Base-by-base conservation (phyloP, 2,888 invertebrate species). In the Quadriops clusia region DNA sequence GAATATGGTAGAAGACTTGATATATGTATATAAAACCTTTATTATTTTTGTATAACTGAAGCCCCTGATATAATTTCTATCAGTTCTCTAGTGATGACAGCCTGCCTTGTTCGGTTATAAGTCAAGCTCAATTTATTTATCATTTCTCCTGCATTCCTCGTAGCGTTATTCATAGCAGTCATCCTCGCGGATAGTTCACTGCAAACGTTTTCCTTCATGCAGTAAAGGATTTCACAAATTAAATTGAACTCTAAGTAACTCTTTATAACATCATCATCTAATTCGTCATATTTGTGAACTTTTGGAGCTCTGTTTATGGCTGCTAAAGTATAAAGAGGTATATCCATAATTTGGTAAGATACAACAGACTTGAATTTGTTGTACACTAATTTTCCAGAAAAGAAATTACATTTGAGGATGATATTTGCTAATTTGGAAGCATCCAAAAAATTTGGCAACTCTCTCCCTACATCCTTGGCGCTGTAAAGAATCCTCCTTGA, bases 91-190 rank as follows among this genome's bases (percentile, higher is more conserved):
- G 97, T 97, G 65, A 97, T 97, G 60, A 94, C 94, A 53, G 97
- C 89, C 67, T 99, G 98, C 62, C 97, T 75, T 44, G 97, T 99
- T 53, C 97, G 79, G 72, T 98, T 98, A 79, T 91, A 98, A 32
- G 90, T 89, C 43, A 98, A 66, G 2, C 90, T 90, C 36, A 98
- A 72, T 55, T 94, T 95, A 53, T 89, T 91, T 58, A 98, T 98
- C 95, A 98, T 97, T 62, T 98, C 97, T 46, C 93, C 95, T 38
- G 98, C 98, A 64, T 99, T 99, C 73, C 98, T 99, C 60, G 87
- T 90, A 11, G 98, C 95, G 58, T 87, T 91, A 68, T 98, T 98
- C 98, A 99, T 99, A 55, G 98, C 91, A 36, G 95, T 90, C 98
- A 99, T 99, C 39, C 98, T 77, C 23, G 97, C 85, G 17, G 93